Base-by-base conservation (phyloP, 2,113 vertebrate genomes). In the Gnathochromis pfefferi region DNA sequence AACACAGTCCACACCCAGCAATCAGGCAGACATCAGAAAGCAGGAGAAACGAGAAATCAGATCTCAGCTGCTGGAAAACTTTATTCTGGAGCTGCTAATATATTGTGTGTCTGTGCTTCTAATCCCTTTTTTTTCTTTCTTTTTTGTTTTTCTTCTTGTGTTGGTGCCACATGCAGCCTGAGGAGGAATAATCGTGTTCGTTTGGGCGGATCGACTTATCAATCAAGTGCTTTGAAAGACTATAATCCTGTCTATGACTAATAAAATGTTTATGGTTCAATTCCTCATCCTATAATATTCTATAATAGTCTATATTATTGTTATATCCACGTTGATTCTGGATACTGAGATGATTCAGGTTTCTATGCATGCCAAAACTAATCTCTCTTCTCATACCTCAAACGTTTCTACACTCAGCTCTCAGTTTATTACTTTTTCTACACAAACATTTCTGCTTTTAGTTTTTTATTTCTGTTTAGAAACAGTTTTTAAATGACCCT, bases 101-200 rank as follows among this genome's bases (percentile, higher is more conserved):
- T 38, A 65, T n/a, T 65, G 10, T 35, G 33, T 26, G 9, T 49
- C 80, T 12, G 33, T 81, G 53, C 38, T 45, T 79, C 65, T 42
- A 21, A 26, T 10, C 60, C 60, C 26, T 42, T 68, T 13, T 60
- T 53, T 12, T 57, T 51, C 81, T 70, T n/a, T 42, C 38, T 45
- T 47, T 80, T 58, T 53, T 45, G 58, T 21, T 47, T 35, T 84
- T 81, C 57, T 96, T 26, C 91, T 96, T 92, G 12, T 95, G 85
- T 96, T 86, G 95, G 94, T 65, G 70, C 70, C 94, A 94, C 96
- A 96, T 96, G 97, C 98, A 98, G 98, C 97, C 96, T 96, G 97
- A 97, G 96, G 98, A 97, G 90, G 97, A 97, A 92, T 95, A 87
- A 90, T 79, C 85, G 33, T 47, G 80, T 38, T 65, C 60, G 38